Conservation (phyloP, 2,797 vertebrate genomes). For the Kryptopterus vitreolus region DNA sequence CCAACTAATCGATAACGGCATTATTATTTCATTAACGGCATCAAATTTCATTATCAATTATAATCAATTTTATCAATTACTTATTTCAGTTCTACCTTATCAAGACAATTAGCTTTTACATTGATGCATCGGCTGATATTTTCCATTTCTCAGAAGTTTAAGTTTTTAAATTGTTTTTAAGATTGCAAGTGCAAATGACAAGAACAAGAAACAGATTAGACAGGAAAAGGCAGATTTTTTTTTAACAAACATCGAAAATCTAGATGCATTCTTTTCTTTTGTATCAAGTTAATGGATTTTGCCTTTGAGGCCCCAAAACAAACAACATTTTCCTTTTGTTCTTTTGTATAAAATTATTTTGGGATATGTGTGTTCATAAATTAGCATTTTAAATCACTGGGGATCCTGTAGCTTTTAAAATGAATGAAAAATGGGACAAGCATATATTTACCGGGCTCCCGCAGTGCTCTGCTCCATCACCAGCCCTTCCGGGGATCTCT, state of each 20-base stretch:
- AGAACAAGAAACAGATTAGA: too few species aligned
- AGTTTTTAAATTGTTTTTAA: neutral
- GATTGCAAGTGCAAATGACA: neutral
- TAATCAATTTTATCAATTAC: too few species aligned
- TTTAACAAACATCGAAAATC: neutral
- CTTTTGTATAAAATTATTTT: neutral
- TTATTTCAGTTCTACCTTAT: too few species aligned
- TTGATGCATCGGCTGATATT: neutral
- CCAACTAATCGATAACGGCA: too few species aligned
- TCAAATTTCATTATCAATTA: too few species aligned
- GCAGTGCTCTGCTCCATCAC: conserved; percentile 94
- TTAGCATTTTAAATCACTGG: neutral
- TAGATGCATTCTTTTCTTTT: neutral
- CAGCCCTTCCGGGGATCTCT: conserved; percentile 93
- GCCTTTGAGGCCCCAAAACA: too few species aligned
- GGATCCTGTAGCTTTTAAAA: neutral
- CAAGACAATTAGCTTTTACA: neutral
- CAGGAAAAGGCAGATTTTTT: neutral
- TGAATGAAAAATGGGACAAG: neutral
- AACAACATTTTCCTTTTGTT: neutral
- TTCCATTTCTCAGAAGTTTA: neutral
- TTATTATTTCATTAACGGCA: too few species aligned
- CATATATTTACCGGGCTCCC: conserved; percentile 87
- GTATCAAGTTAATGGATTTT: neutral
- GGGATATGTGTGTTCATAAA: neutral